A percentile compares a stretch with the other conserved stretches of the same genome.
Evolutionary conservation across 2,113 vertebrate genomes (phyloP).

Genomic region (Gadus macrocephalus): DNA sequence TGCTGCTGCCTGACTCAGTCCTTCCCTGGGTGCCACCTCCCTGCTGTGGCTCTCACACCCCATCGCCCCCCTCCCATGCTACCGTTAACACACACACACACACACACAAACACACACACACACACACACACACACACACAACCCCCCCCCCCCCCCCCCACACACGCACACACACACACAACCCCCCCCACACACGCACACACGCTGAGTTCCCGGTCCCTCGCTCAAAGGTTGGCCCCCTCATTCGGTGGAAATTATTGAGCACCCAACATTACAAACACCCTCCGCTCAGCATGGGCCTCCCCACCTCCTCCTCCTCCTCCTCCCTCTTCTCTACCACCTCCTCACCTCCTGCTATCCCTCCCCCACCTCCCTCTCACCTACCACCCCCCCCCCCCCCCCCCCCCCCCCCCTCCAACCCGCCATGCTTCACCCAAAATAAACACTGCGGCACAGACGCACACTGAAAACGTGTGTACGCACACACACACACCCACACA

Average conservation of each 20-base stretch:
- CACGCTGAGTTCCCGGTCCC: not conserved
- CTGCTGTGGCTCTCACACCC: slow-evolving; percentile 21
- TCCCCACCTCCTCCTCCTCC: slow-evolving; percentile 4
- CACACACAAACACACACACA: not conserved
- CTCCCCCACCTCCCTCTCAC: not conserved
- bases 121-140: slow-evolving; percentile 19
- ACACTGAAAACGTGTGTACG: slow-evolving; percentile 2
- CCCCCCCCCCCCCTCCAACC: not conserved
- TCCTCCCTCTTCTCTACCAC: slow-evolving; percentile 6
- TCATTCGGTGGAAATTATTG: too few species aligned
- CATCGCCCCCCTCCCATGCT: too few species aligned
- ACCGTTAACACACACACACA: too few species aligned
- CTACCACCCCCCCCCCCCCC: slow-evolving; percentile 1
- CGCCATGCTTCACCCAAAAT: slow-evolving; percentile 27
- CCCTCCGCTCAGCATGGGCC: not conserved
- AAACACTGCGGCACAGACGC: slow-evolving; percentile 43
- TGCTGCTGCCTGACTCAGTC: too few species aligned
- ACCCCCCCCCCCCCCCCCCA: too few species aligned
- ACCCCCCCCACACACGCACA: not conserved
- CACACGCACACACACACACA: too few species aligned
- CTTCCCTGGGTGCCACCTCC: too few species aligned
- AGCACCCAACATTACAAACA: slow-evolving; percentile 9
- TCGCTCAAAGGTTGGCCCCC: too few species aligned
- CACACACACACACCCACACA: too few species aligned
- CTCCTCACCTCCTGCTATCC: not conserved